These are phyloP conservation scores for Antheraea mylitta DNA, from an alignment of 1,140 invertebrate species.

Conservation along the genomic window DNA sequence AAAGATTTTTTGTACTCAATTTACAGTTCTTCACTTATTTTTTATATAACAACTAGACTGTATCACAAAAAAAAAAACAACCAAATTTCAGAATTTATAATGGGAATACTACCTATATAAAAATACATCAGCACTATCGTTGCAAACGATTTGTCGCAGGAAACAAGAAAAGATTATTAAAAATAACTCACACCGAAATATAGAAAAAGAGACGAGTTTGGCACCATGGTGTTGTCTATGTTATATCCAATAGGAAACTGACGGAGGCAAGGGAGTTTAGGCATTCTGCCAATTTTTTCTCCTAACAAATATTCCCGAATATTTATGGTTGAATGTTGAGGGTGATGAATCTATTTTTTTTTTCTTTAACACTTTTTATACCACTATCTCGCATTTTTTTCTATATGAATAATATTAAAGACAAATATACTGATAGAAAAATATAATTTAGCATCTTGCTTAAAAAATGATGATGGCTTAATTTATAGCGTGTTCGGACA, in stretches of 20 bases:
- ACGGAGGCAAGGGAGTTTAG: constrained; percentile 23
- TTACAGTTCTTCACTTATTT: no score
- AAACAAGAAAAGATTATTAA: background rate
- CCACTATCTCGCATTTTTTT: no score
- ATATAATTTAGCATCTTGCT: no score
- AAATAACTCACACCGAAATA: constrained; percentile 47
- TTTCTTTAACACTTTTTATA: background rate
- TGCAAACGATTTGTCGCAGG: no score
- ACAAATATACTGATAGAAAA: no score
- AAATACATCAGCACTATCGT: background rate
- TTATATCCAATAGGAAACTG: constrained; percentile 40
- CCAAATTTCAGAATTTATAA: no score
- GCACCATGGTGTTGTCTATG: constrained; percentile 36
- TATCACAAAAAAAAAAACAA: no score
- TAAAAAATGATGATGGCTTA: no score
- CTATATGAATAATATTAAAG: no score
- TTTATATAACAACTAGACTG: no score
- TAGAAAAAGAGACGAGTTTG: constrained; percentile 32
- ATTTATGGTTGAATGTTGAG: constrained; percentile 14
- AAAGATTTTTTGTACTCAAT: no score
- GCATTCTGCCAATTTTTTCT: constrained; percentile 40
- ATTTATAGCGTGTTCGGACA: no score
- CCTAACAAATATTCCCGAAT: constrained; percentile 12
- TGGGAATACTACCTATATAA: background rate
- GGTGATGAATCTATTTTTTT: background rate